A percentile compares a stretch with the other conserved stretches of the same genome.
These are phyloP conservation scores for Melopsittacus undulatus DNA, from an alignment of 2,797 vertebrate species.

Conservation along the genomic window DNA sequence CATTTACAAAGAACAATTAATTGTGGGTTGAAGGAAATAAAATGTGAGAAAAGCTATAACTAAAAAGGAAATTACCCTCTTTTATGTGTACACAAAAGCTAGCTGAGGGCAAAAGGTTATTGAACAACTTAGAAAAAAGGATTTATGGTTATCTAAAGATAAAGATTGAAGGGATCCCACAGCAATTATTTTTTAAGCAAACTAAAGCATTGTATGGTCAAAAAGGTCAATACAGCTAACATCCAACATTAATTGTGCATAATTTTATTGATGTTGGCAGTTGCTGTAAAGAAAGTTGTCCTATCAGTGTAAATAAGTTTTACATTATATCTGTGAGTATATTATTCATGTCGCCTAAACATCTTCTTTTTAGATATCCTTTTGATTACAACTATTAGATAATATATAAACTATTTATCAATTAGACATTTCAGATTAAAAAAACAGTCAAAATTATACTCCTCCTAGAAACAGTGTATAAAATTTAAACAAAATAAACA, in stretches of 20 bases:
- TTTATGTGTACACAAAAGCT: neutral
- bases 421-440: neutral
- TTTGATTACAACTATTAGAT: neutral
- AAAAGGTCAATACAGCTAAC: neutral
- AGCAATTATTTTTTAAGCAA: conserved; percentile 7
- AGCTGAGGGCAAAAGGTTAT: neutral
- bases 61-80: neutral
- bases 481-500: neutral
- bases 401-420: neutral
- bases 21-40: neutral
- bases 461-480: neutral
- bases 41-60: neutral
- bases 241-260: neutral
- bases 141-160: neutral
- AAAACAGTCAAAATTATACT: neutral
- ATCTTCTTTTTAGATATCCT: neutral
- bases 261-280: neutral
- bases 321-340: neutral
- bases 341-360: neutral
- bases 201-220: neutral
- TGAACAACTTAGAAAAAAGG: neutral
- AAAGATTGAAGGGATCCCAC: neutral
- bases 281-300: neutral
- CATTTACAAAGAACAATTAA: neutral
- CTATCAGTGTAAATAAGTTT: neutral